Evolutionary conservation across 2,797 vertebrate genomes (phyloP), one percentile per base, ranked within the genome.

Genomic region (Notolepis coatsorum): DNA sequence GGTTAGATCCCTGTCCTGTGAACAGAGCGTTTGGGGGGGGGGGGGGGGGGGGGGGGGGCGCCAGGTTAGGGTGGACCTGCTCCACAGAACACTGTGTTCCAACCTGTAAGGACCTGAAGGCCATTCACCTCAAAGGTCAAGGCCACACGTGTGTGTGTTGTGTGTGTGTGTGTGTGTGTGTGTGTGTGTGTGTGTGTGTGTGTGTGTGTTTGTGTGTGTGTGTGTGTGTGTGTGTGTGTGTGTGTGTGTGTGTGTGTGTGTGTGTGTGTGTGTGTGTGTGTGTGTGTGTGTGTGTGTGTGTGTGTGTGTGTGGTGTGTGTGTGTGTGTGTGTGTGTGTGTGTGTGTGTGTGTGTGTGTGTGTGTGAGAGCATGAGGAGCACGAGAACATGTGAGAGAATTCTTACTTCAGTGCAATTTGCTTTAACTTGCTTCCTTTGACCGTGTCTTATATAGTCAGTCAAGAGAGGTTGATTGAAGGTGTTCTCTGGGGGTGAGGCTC

Each of bases 81-180:
- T n/a, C n/a, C 5, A 4, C 9, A 17, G 18, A 20, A 58, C 50
- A n/a, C 24, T 0, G 10, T 1, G 51, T 42, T 31, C 6, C 51
- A 21, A 12, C 30, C 37, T 42, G 49, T 3, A 20, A 21, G 20
- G 47, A 53, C 71, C 79, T 7, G 8, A 17, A 6, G 84, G 79
- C 10, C 73, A 8, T 82, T 88, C 70, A 86, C 81, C 84, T 65
- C 28, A 1, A 12, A 28, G 17, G 35, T 41, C 42, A 35, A 27
- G 38, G 17, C 12, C 7, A 1, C n/a, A 31, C 25, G 30, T 24
- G 46, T 58, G 24, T 53, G 45, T 57, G 50, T 25, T 57, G 50
- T 25, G 27, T 55, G 30, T 31, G 4, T 13, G 20, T 53, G 49
- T 45, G 38, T 52, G 43, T 38, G 21, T 39, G 20, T 37, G 3